Base-by-base conservation (phyloP, 2,797 vertebrate genomes). In the Lagodon rhomboides region DNA sequence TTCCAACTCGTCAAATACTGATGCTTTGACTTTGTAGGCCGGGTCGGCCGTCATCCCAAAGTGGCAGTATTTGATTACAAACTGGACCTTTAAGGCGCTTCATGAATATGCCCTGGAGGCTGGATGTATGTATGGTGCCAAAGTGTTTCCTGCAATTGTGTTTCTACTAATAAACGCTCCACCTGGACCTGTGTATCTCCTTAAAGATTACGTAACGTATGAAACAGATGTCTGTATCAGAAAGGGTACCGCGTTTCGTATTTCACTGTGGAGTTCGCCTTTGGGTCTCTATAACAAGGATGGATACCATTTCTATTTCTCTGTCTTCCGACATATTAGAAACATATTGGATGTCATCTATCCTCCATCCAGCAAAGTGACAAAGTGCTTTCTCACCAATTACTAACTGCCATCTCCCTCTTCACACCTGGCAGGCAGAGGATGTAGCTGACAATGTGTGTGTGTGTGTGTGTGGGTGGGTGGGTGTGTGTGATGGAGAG, bases 301-400 rank as follows among this genome's bases (percentile, higher is more conserved):
- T 65, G 50, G 74, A 81, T 75, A 66, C 38, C 61, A 74, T 82
- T 85, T 79, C 41, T 80, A 27, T 85, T 38, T 85, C 62, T 85
- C 68, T 72, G 58, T 82, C 80, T 74, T 88, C 73, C 47, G 53
- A 80, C 78, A 77, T 82, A 89, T 91, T 86, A 87, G 79, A 88
- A 91, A 88, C 84, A 92, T 89, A 91, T 86, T 87, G 85, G 77
- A 78, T 80, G 85, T 75, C 86, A 90, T 88, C 82, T 85, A 77
- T 85, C 88, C 79, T 87, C 71, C 80, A 88, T 87, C 79, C 83
- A 87, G 86, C 76, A 87, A 89, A 91, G 92, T 93, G 93, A 92
- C 89, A 93, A 89, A 90, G 87, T 92, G 82, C 85, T 91, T 93
- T 92, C 91, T 94, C 92, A 93, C 92, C 93, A 92, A 92, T 94